phyloP scores from a whole-genome alignment of 30 jellyfish, hydroid and myxozoan genomes.

The Sanderia malayensis region DNA sequence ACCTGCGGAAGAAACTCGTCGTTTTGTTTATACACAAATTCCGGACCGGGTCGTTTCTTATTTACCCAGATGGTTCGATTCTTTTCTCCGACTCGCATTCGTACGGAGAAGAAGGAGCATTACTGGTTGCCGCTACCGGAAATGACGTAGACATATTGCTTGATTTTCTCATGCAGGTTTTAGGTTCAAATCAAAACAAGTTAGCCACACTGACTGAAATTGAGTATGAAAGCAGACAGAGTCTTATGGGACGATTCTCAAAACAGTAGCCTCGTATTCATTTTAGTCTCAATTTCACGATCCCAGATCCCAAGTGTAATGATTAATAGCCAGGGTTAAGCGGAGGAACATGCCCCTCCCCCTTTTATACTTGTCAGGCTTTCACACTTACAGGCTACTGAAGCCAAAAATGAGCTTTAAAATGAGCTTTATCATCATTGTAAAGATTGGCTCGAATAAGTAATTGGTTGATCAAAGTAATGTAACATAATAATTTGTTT shows the following conservation, averaged over 20 bases:
- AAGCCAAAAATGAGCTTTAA: too few species aligned
- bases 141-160: slow-evolving; percentile 47
- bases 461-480: too few species aligned
- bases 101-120: slow-evolving; percentile 90
- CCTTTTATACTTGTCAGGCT: too few species aligned
- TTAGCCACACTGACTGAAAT: slow-evolving; percentile 88
- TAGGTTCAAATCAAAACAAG: slow-evolving; percentile 70
- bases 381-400: too few species aligned
- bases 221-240: slow-evolving; percentile 68
- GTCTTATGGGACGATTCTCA: not conserved
- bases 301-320: too few species aligned
- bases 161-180: slow-evolving; percentile 65
- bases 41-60: slow-evolving; percentile 87
- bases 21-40: slow-evolving; percentile 74
- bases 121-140: slow-evolving; percentile 60
- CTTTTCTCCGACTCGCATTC: slow-evolving; percentile 91
- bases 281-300: too few species aligned
- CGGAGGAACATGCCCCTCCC: too few species aligned
- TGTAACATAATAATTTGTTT: too few species aligned
- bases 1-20: slow-evolving; percentile 70
- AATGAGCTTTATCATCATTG: too few species aligned
- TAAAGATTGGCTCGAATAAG: too few species aligned
- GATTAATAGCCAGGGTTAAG: too few species aligned
- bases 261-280: too few species aligned
- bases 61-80: slow-evolving; percentile 78